These are phyloP conservation scores for Macaca fascicularis DNA, from an alignment of 2,113 vertebrate species.

Conservation along the genomic window DNA sequence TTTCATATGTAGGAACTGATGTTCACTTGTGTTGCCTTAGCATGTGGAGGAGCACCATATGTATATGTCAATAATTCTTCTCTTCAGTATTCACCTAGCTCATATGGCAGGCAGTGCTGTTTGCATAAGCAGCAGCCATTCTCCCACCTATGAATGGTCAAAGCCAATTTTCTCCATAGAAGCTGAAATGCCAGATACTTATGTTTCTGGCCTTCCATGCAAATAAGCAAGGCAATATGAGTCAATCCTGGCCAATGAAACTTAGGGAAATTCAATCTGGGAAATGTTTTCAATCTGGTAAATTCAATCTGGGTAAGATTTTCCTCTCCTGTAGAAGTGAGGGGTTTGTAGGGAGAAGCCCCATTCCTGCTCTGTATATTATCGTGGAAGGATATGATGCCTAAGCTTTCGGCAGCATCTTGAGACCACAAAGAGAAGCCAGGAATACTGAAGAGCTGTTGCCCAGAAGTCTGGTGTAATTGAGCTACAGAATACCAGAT, in stretches of 20 bases:
- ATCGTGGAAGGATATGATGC: not conserved
- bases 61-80: fast-evolving
- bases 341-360: not conserved
- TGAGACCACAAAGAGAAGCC: not conserved
- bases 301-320: not conserved
- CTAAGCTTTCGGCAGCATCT: not conserved
- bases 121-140: too few species aligned
- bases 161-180: not conserved
- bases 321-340: not conserved
- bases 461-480: not conserved
- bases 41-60: fast-evolving
- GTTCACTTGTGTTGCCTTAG: not conserved
- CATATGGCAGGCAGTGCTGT: not conserved
- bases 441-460: not conserved
- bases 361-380: too few species aligned
- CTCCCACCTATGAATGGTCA: too few species aligned
- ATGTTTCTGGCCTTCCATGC: not conserved
- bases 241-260: not conserved
- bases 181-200: not conserved
- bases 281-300: not conserved
- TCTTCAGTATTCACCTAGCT: not conserved
- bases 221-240: not conserved
- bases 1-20: not conserved
- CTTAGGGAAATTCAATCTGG: not conserved
- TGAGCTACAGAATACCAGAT: not conserved